These are phyloP conservation scores for Phengaris arion DNA, from an alignment of 2,888 invertebrate genomes.

Conservation along the genomic window DNA sequence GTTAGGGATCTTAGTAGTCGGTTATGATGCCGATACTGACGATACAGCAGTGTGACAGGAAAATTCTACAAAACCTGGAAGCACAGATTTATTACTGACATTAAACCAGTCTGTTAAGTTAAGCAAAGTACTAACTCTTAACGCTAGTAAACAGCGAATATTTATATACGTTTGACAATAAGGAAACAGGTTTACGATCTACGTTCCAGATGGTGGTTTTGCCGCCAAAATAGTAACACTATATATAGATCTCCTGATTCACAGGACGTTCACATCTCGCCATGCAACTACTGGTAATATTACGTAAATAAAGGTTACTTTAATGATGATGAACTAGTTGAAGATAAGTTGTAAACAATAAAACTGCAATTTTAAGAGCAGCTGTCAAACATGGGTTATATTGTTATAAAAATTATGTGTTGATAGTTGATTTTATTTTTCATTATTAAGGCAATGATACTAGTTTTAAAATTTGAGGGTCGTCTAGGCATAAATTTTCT, in stretches of 20 bases:
- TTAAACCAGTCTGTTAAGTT: neutral
- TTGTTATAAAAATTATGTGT: too few species aligned
- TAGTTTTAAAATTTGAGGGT: too few species aligned
- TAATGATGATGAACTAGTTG: constrained; percentile 34
- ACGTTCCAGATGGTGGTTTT: constrained; percentile 55
- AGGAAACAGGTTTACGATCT: constrained; percentile 50
- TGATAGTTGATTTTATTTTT: too few species aligned
- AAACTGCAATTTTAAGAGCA: neutral
- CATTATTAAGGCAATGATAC: too few species aligned
- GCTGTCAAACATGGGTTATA: too few species aligned
- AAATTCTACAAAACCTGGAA: neutral
- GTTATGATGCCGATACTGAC: neutral
- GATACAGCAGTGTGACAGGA: neutral
- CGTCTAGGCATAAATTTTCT: too few species aligned
- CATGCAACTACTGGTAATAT: constrained; percentile 27
- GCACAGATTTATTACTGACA: neutral
- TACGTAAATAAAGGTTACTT: constrained; percentile 30
- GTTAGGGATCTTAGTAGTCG: neutral
- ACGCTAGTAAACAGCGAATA: constrained; percentile 4
- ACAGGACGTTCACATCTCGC: constrained; percentile 59
- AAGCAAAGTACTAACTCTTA: constrained; percentile 2
- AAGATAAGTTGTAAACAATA: neutral
- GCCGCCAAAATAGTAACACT: constrained; percentile 62
- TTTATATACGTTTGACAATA: constrained; percentile 39
- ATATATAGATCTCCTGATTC: constrained; percentile 52